Percentiles rank a stretch among this genome's conserved stretches.
Evolutionary conservation across 2,113 vertebrate genomes (phyloP).

Genomic region (Hassar affinis): DNA sequence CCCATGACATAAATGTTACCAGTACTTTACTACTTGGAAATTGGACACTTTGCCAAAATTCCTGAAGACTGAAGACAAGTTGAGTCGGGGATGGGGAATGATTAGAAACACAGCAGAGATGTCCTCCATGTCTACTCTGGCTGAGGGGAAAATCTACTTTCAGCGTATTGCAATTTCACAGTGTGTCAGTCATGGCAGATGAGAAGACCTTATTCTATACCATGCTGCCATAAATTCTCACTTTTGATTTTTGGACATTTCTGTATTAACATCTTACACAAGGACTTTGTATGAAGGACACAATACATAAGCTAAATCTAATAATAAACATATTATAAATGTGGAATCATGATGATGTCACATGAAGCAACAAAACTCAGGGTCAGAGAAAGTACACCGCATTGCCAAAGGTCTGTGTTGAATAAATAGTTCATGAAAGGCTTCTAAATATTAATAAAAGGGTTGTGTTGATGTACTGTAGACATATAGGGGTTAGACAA

Average conservation of each 20-base stretch:
- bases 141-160: neutral
- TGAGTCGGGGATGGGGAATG: constrained; percentile 1
- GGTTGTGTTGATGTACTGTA: neutral
- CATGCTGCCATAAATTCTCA: neutral
- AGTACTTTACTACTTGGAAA: constrained; percentile 12
- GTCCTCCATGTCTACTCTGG: neutral
- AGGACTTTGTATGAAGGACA: neutral
- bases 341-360: neutral
- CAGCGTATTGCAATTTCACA: neutral
- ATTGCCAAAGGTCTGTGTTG: neutral
- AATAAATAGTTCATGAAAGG: too few relatives aligned
- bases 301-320: neutral
- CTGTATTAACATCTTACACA: neutral
- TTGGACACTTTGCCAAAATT: constrained; percentile 21
- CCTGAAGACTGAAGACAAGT: neutral
- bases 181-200: neutral
- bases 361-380: neutral
- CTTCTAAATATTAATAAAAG: neutral
- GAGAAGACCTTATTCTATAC: neutral
- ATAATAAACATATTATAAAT: neutral
- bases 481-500: too few relatives aligned
- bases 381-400: neutral
- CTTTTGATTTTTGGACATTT: neutral
- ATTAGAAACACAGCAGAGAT: constrained; percentile 24
- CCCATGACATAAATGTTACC: neutral